Conservation (phyloP, 2,113 vertebrate genomes). For the Triplophysa dalaica region DNA sequence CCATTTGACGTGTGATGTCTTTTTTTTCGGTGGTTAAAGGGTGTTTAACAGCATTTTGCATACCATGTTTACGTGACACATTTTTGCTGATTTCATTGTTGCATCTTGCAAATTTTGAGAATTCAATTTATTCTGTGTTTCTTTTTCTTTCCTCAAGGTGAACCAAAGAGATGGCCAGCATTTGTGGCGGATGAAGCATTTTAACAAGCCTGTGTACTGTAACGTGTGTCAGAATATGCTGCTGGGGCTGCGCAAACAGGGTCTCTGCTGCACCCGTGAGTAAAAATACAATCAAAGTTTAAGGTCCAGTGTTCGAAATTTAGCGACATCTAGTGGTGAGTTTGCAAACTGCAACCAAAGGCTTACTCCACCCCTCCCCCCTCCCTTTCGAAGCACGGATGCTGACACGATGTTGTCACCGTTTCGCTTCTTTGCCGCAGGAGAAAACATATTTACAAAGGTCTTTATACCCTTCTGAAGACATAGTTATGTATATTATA, state of each 20-base stretch:
- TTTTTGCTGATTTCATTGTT: neutral
- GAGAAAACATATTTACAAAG: too few relatives aligned
- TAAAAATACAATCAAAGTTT: neutral
- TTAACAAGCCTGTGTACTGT: slow-evolving; percentile 85
- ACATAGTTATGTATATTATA: too few relatives aligned
- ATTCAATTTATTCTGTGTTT: neutral
- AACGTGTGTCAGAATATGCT: slow-evolving; percentile 83
- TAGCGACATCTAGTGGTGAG: too few relatives aligned
- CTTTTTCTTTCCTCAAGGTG: slow-evolving; percentile 68
- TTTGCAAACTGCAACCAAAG: too few relatives aligned
- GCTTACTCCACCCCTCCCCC: too few relatives aligned
- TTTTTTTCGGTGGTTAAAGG: too few relatives aligned
- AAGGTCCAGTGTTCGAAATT: too few relatives aligned
- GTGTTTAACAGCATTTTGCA: neutral
- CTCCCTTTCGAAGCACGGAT: too few relatives aligned
- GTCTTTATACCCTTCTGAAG: too few relatives aligned
- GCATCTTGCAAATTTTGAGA: slow-evolving; percentile 3
- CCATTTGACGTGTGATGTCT: too few relatives aligned
- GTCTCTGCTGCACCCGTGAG: slow-evolving; percentile 87
- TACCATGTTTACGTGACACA: neutral
- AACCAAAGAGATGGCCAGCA: slow-evolving; percentile 86
- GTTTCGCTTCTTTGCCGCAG: too few relatives aligned
- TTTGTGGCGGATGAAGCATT: slow-evolving; percentile 89
- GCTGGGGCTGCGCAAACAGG: slow-evolving; percentile 87
- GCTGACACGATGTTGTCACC: too few relatives aligned